Evolutionary conservation across 2,888 invertebrate genomes (phyloP), one percentile per base, ranked within the genome.

Genomic region (Eretmocerus hayati): DNA sequence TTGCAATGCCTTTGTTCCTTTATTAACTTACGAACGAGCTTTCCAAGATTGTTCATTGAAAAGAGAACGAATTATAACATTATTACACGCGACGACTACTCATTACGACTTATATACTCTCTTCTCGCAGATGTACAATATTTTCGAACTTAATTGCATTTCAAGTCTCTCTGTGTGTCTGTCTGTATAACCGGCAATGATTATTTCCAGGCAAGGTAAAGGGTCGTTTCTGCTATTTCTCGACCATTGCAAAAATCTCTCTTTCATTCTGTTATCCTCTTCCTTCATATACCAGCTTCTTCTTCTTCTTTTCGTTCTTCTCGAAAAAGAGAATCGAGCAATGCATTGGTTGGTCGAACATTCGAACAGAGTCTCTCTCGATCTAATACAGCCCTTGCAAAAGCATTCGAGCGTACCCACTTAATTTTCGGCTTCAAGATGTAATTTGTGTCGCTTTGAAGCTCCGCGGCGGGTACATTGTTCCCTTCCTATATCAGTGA

Each of bases 371-470:
- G 6, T 26, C 26, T 6, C 26, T 26, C 26, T 38, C 50, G 53
- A 50, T 53, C 50, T 53, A 53, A 50, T 50, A 42, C 48, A 43
- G 50, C 50, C 47, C 46, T 50, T 48, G 42, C 46, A 32, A 38
- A 20, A 33, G 42, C 48, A 50, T 45, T 47, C 58, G 54, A 54
- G 55, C 59, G 57, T 57, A 54, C 55, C 53, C 59, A 56, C 56
- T 58, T 58, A 58, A 56, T 59, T 58, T 57, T 56, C 61, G 59
- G n/a, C 56, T 61, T 62, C 54, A 58, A 61, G 58, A 61, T 59
- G 65, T 64, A 64, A 66, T 64, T 67, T 63, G 59, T 62, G 59
- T 59, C 59, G 62, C 61, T 63, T 60, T 59, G 61, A 59, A 58
- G 47, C 55, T 46, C 42, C 46, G 50, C 55, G 55, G n/a, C n/a